Evolutionary conservation across 1,140 invertebrate species (phyloP), one percentile per base, ranked within the genome.

Genomic region (Cyphomyrmex costatus): DNA sequence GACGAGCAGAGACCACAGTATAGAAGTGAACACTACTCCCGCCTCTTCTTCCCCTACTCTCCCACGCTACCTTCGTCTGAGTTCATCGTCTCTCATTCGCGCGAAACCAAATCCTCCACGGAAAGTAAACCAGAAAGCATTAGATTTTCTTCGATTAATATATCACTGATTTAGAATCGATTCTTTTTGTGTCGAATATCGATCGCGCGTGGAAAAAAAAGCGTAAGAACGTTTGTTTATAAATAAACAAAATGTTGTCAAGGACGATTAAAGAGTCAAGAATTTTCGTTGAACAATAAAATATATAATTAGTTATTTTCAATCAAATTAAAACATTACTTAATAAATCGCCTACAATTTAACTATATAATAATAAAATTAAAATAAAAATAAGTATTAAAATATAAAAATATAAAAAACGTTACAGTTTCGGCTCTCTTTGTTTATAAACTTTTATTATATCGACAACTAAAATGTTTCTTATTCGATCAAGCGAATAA

Each of bases 1-100:
- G 93, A 95, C 92, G 94, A 93, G 92, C 92, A 92, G 91, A 91
- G 89, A 90, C 89, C 85, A 74, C 68, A 76, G 51, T 86, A 78
- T 63, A 88, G 71, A 80, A 90, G 78, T 84, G 89, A 88, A 78
- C 80, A 73, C 63, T 78, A 82, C 86, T 87, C 78, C 53, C 4
- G 21, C 49, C 74, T 21, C 19, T 51, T 79, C 80, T 53, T 61
- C 65, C 51, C 56, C 51, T 46, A 14, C 60, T 56, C 51, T 46
- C 53, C 16, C 66, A 42, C 21, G 49, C 51, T 14, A 53, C 66
- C 82, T 68, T 65, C 65, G 58, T 70, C 71, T 16, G 24, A 42
- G 12, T 76, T 80, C 78, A 83, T 82, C 89, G 74, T 86, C 85
- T 86, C 77, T 80, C 65, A 51, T 61, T 86, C 66, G 85, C 66